phyloP scores from a whole-genome alignment of 1,140 invertebrate genomes.

The Panagrolaimus sp. region DNA sequence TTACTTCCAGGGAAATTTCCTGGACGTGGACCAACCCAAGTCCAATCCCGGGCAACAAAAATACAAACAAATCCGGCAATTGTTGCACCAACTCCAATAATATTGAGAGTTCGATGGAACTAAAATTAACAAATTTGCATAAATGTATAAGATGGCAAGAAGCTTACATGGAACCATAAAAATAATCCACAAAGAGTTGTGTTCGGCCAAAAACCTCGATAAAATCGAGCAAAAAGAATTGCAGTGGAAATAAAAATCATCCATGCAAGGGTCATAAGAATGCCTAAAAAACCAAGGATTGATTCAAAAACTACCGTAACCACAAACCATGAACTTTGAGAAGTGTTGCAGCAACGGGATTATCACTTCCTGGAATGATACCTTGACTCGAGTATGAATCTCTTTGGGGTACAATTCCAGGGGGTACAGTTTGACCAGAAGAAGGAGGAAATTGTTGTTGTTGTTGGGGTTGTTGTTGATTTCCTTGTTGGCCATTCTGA shows the following conservation, averaged over 20 bases:
- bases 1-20: neutral
- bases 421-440: neutral
- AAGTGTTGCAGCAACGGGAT: neutral
- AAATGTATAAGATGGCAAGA: neutral
- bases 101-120: slow-evolving; percentile 36
- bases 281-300: neutral
- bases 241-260: slow-evolving; percentile 37
- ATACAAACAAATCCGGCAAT: slow-evolving; percentile 42
- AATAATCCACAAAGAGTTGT: slow-evolving; percentile 28
- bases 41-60: slow-evolving; percentile 37
- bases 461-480: slow-evolving; percentile 3
- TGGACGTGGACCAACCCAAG: slow-evolving; percentile 18
- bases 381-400: neutral
- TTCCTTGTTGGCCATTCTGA: neutral
- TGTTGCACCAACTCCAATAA: slow-evolving; percentile 30
- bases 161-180: slow-evolving; percentile 41
- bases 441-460: no score
- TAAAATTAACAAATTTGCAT: slow-evolving; percentile 18
- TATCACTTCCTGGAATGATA: neutral
- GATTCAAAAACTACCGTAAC: no score
- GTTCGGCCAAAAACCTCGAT: slow-evolving; percentile 36
- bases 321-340: slow-evolving; percentile 5
- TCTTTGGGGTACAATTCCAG: neutral
- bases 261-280: slow-evolving; percentile 33
- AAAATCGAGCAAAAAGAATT: slow-evolving; percentile 35